Evolutionary conservation across 2,888 invertebrate species (phyloP).

Genomic region (Troides helena): DNA sequence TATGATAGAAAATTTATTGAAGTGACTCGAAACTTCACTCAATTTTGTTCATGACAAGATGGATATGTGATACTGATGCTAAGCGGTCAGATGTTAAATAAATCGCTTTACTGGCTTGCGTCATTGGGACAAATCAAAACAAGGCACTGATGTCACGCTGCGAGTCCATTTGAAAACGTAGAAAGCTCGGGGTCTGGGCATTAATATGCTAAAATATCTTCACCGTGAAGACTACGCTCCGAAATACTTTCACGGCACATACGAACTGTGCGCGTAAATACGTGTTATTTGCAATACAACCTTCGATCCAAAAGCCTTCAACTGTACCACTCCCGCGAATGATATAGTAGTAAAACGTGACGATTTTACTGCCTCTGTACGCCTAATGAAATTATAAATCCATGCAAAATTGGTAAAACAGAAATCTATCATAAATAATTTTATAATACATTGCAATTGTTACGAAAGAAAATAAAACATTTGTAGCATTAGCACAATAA

Average conservation of each 20-base stretch:
- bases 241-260: conserved; percentile 75
- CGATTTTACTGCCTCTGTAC: conserved; percentile 4
- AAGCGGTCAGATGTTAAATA: conserved; percentile 40
- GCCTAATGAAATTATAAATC: conserved; percentile 11
- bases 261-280: conserved; percentile 67
- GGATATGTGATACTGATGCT: conserved; percentile 3
- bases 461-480: neutral
- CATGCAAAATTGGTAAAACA: conserved; percentile 20
- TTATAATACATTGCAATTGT: neutral
- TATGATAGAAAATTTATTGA: conserved; percentile 15
- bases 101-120: conserved; percentile 36
- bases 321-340: conserved; percentile 42
- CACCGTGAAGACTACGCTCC: conserved; percentile 63
- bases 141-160: conserved; percentile 47
- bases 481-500: conserved; percentile 10
- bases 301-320: conserved; percentile 58
- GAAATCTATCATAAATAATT: neutral
- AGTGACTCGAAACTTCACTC: neutral
- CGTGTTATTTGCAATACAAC: conserved; percentile 57
- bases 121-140: conserved; percentile 37
- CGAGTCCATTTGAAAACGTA: conserved; percentile 51
- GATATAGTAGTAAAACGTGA: conserved; percentile 3
- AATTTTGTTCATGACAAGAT: conserved; percentile 23
- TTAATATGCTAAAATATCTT: conserved; percentile 76
- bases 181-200: conserved; percentile 65